Percentiles rank a stretch among this genome's conserved stretches.
Conservation (phyloP, 2,113 vertebrate species). For the Cyphomyrus plagiostoma region DNA sequence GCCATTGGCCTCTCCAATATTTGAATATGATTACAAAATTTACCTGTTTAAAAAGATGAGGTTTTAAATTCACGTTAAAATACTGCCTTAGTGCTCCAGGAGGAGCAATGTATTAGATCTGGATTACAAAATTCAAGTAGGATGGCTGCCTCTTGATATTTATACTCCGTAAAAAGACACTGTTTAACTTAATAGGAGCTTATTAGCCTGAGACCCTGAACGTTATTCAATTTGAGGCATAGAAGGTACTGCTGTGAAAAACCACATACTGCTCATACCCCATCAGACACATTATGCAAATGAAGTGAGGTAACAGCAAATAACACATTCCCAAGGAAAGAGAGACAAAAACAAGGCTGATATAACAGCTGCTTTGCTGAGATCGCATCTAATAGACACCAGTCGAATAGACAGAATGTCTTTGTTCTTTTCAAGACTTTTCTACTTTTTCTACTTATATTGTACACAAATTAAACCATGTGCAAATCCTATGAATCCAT, state of each 20-base stretch:
- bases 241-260: not conserved
- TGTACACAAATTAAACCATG: not conserved
- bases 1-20: not conserved
- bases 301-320: constrained; percentile 11
- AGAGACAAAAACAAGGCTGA: constrained; percentile 2
- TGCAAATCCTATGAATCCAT: not conserved
- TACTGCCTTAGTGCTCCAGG: not conserved
- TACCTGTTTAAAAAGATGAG: not conserved
- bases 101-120: not conserved
- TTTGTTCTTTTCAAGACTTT: not conserved
- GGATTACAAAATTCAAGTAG: not conserved
- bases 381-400: not conserved
- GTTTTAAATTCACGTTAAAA: not conserved
- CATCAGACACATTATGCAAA: constrained; percentile 15
- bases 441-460: not conserved
- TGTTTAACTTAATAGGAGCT: not conserved
- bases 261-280: not conserved
- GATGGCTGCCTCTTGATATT: not conserved
- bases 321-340: not conserved
- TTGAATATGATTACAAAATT: not conserved
- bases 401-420: not conserved
- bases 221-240: constrained; percentile 8
- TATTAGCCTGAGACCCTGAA: not conserved
- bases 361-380: constrained; percentile 1
- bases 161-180: not conserved